Base-by-base conservation (phyloP, 2,888 invertebrate species). In the Andrena dorsata region DNA sequence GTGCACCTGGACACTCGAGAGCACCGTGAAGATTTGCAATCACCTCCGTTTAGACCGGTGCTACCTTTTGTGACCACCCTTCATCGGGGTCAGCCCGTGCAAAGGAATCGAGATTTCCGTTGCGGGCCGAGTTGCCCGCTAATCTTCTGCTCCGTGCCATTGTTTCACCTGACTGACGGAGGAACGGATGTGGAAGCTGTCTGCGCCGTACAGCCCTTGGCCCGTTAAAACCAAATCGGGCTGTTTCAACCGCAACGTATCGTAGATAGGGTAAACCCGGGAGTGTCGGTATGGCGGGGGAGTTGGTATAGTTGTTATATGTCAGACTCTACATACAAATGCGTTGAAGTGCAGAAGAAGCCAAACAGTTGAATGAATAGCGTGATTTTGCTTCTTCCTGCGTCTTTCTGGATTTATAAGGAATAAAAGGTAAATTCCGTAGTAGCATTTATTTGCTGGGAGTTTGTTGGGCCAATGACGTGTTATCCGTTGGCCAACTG, bases 1-100 rank as follows among this genome's bases (percentile, higher is more conserved):
- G 83, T 88, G 88, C 93, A 92, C 92, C 93, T 93, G 93, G 93
- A 86, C 91, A 89, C 92, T 92, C 88, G 90, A 91, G 90, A 89
- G 85, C 68, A 74, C 83, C 87, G 71, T 85, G 88, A 89, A 90
- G 91, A 92, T 92, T 92, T 86, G 90, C 90, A 92, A 93, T 92
- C 88, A 89, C 86, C 86, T 88, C 86, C 85, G 84, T 88, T 89
- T 86, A 84, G 77, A 83, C 81, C 75, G 84, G 77, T 82, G 76
- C 82, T 81, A 86, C 82, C 85, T 88, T 88, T 89, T 90, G 88
- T 84, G 77, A 70, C 82, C 79, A 81, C 83, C 85, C 80, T 82
- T 74, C 56, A 56, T 26, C 73, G 78, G 66, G 84, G 78, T 66
- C 78, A 83, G 81, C 66, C 71, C 56, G 77, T 77, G 80, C 83